Evolutionary conservation across 2,113 vertebrate genomes (phyloP), one percentile per base, ranked within the genome.

Genomic region (Hydrochoerus hydrochaeris): DNA sequence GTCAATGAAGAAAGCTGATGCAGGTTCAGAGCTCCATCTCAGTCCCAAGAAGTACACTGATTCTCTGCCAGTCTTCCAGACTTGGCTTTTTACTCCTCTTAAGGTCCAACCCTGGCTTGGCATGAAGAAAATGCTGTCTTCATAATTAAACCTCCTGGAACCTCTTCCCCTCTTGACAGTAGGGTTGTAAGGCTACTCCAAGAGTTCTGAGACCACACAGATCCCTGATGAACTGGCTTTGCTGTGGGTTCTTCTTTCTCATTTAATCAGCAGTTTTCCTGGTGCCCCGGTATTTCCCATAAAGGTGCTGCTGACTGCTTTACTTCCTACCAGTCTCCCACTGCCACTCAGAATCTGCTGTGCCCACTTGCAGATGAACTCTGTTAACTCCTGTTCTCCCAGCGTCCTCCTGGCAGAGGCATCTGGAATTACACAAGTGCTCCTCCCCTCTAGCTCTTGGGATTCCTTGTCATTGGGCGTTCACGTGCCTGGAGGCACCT

Each of bases 361-460:
- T 97, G 65, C 93, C 83, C 94, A 38, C 95, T 97, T 95, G 95
- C 85, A 86, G 91, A 95, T 97, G 88, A 97, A n/a, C 54, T 75
- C 94, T 95, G 3, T 90, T 88, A 80, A 77, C 91, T 96, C 88
- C 44, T n/a, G 1, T 95, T 81, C 60, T 96, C 35, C 67, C 88
- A 91, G 12, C 57, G 4, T 91, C n/a, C 69, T 89, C 62, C 65
- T 0, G 1, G 75, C 71, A n/a, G 83, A 82, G 84, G 95, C 81
- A 86, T 97, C n/a, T 58, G 95, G 95, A 98, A 13, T 91, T 78
- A 67, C 88, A 54, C 44, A 24, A 7, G 77, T 85, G 5, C 86
- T 95, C 83, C 65, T 75, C 7, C 92, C 80, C 86, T 30, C 38
- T 35, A 38, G 88, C 87, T 69, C 94, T 57, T 71, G 58, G 52